A percentile compares a stretch with the other conserved stretches of the same genome.
These are phyloP conservation scores for Notiomystis cincta DNA, from an alignment of 2,113 vertebrate genomes.

Conservation along the genomic window DNA sequence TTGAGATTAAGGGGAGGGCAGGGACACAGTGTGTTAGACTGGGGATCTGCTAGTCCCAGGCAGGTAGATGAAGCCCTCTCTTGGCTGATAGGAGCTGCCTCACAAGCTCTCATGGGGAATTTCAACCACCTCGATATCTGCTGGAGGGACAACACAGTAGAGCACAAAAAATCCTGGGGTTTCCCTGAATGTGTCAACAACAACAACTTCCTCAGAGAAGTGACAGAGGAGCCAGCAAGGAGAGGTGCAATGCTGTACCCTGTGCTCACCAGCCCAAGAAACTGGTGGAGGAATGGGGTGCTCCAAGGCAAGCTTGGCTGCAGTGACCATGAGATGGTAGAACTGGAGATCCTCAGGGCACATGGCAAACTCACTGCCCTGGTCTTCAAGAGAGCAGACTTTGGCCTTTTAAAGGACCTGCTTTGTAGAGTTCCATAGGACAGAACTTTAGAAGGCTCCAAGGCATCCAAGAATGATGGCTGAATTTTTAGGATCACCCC, in stretches of 20 bases:
- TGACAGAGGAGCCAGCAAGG: not conserved
- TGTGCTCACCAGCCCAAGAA: not conserved
- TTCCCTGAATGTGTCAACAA: not conserved
- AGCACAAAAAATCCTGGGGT: not conserved
- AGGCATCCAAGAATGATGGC: not conserved
- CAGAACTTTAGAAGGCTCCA: not conserved
- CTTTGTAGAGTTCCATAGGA: not conserved
- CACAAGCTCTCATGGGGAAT: not conserved
- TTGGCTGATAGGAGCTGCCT: accelerated
- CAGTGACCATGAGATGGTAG: accelerated
- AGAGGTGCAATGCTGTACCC: not conserved
- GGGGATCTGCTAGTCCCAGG: not conserved
- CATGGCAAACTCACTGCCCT: not conserved
- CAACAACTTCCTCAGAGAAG: not conserved
- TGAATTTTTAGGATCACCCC: not conserved
- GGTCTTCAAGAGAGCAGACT: not conserved
- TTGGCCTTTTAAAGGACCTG: not conserved
- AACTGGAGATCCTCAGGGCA: not conserved
- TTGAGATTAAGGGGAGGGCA: not conserved
- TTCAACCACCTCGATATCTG: not conserved
- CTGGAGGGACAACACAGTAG: not conserved
- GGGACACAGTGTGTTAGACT: accelerated
- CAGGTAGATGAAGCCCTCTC: not conserved
- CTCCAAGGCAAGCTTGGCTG: not conserved
- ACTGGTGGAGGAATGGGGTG: no score